Evolutionary conservation across 1,140 invertebrate species (phyloP), one percentile per base, ranked within the genome.

Genomic region (Penaeus chinensis): DNA sequence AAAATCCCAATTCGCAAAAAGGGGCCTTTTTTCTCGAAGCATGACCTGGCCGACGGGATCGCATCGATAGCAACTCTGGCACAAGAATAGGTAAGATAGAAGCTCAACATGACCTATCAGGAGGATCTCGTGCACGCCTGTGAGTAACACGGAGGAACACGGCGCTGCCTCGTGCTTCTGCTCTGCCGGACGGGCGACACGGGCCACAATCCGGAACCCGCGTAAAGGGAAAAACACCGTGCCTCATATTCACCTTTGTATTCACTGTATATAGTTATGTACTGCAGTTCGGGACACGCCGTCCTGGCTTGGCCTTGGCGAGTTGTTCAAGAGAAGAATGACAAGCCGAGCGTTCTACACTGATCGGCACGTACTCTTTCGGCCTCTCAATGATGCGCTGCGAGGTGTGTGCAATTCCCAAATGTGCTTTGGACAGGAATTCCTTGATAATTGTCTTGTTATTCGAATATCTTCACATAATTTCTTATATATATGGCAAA

Each of bases 71-170:
- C 10, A 63, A 22, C 32, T 37, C 62, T 82, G 80, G 61, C 80
- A 69, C 81, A 69, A 69, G 62, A 69, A 82, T 71, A 66, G 63
- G 19, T 82, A 54, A 65, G 65, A 82, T 82, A 82, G 20, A 82
- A 69, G 81, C 37, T 22, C 81, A 69, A 47, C 62, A 82, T n/a
- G 37, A 54, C 65, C 81, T 69, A 69, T 82, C 81, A 65, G 24
- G 13, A 24, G 81, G 37, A 82, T 82, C 81, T 82, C 7, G 19
- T 19, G 22, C 81, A 82, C 62, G 80, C 63, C 79, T 27, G n/a
- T 19, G 13, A 81, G 79, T 24, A 63, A 63, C 79, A 81, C 22
- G 20, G 79, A 82, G n/a, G 47, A 66, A 82, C 62, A 82, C 24
- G 80, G 80, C 47, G 19, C 16, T 27, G 81, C 22, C 37, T 5